Conservation (phyloP, 2,113 vertebrate genomes). For the Acanthisitta chloris region DNA sequence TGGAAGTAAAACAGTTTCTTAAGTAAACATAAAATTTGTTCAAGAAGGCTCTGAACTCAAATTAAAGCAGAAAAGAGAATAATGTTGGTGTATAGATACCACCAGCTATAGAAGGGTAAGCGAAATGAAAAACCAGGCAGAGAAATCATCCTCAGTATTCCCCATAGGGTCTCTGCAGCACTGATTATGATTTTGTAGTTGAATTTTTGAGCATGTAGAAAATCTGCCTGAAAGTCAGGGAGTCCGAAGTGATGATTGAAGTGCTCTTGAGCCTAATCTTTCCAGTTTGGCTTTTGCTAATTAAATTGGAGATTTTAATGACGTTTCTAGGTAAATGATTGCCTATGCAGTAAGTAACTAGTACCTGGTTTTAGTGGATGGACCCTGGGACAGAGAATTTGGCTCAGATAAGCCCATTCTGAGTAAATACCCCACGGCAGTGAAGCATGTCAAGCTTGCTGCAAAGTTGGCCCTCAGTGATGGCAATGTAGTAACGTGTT, state of each 20-base stretch:
- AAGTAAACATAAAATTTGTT: conserved; percentile 61
- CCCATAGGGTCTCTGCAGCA: background rate
- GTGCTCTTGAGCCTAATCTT: background rate
- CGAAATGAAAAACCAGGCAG: background rate
- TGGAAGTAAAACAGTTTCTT: conserved; percentile 32
- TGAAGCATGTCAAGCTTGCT: background rate
- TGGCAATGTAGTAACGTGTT: background rate
- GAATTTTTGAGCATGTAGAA: background rate
- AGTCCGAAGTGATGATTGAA: background rate
- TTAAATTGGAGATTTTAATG: background rate
- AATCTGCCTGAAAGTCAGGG: background rate
- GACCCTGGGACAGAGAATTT: background rate
- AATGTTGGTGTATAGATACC: conserved; percentile 13
- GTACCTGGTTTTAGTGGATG: background rate
- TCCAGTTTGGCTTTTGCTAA: background rate
- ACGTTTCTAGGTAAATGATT: background rate
- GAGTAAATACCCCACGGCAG: background rate
- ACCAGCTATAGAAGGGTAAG: background rate
- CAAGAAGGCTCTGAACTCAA: conserved; percentile 10
- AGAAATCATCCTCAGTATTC: background rate
- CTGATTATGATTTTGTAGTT: background rate
- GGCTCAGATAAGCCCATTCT: background rate
- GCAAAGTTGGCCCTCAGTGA: background rate
- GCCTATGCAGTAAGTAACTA: background rate
- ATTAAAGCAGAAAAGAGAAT: conserved; percentile 30